Base-by-base conservation (phyloP, 1,140 invertebrate species). In the Hormaphis cornu region DNA sequence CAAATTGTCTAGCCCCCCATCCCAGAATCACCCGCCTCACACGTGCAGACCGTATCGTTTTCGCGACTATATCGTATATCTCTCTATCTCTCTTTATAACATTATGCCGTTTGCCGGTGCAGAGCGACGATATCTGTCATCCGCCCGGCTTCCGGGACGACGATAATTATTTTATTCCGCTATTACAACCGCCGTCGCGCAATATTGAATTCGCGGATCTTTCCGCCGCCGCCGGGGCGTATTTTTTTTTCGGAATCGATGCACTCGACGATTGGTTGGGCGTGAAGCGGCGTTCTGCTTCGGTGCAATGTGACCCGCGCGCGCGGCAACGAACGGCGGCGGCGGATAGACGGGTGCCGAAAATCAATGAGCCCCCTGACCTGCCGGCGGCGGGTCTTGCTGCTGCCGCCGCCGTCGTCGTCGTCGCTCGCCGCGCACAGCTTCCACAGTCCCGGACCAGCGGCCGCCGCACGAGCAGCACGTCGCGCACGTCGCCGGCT, bases 281-380 rank as follows among this genome's bases (percentile, higher is more conserved):
- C 61, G 61, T 66, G 61, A 66, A 66, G 44, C 61, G 61, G 44
- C 61, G 61, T 66, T 66, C 61, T 66, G 61, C 61, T 66, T 66
- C 61, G 61, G 61, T 66, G 61, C 61, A 66, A 48, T 33, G 61
- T 50, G 44, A 66, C 61, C 28, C 44, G 18, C 61, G 42, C n/a
- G 30, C 42, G 44, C n/a, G 18, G 40, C 2, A 24, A 16, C 20
- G 61, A 2, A 44, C 42, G 18, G 9, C 16, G 40, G 5, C 10
- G 10, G 16, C 22, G 18, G 12, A 7, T n/a, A 66, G 16, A 66
- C 61, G 61, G 44, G 61, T 30, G 61, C 61, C 61, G 61, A 66
- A 66, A 66, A 66, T 66, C 61, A 66, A 66, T 66, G 61, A 66
- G 61, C 61, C 61, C 61, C 61, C 61, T 66, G 61, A 66, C 61